Conservation (phyloP, 2,113 vertebrate genomes). For the Tachycineta bicolor region DNA sequence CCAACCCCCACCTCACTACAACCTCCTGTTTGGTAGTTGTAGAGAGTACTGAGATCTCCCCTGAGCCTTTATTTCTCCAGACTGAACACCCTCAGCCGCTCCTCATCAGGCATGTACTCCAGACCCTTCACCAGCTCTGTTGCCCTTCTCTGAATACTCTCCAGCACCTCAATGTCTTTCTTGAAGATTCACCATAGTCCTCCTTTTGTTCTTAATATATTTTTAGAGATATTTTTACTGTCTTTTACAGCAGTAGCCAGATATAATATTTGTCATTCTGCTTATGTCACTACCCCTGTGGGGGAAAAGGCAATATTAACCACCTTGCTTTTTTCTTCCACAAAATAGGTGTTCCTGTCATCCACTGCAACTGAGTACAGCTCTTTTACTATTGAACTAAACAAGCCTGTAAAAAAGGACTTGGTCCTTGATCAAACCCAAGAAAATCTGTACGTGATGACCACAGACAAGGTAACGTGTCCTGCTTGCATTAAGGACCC, state of each 20-base stretch:
- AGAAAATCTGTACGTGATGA: constrained; percentile 87
- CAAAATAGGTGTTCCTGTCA: constrained; percentile 83
- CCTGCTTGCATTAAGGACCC: background rate
- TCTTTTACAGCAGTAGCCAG: background rate
- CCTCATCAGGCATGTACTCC: background rate
- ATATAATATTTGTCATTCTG: background rate
- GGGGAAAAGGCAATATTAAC: background rate
- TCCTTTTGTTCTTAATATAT: background rate
- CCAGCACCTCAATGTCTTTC: background rate
- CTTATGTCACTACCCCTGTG: no score
- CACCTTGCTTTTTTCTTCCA: background rate
- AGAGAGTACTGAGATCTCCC: background rate
- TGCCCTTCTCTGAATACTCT: background rate
- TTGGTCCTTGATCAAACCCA: constrained; percentile 81
- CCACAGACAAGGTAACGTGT: constrained; percentile 83
- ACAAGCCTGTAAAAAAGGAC: constrained; percentile 84
- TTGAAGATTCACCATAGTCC: background rate
- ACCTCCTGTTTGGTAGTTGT: background rate
- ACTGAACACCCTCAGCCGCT: background rate
- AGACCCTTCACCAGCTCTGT: accelerated
- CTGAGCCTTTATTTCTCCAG: background rate
- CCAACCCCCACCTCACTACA: background rate
- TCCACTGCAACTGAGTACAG: constrained; percentile 74
- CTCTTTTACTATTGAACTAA: constrained; percentile 71
- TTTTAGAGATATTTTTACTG: background rate